Evolutionary conservation across 2,888 invertebrate genomes (phyloP), one percentile per base, ranked within the genome.

Genomic region (Globia sparganii): DNA sequence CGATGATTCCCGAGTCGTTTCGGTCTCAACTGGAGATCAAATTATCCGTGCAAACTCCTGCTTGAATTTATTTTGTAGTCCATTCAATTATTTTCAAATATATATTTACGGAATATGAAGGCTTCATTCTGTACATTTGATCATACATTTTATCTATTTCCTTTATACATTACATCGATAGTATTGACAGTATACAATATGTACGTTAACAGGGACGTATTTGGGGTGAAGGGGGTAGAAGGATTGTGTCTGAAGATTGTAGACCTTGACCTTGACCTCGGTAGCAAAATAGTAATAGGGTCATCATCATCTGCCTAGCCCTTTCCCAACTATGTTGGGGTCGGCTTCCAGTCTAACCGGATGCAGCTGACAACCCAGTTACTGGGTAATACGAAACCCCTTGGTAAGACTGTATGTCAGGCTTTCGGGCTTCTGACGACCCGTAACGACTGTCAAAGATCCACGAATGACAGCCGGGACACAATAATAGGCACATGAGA

Each of bases 101-200:
- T 34, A 40, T 34, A 15, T 53, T 58, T 49, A 81, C n/a, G n/a
- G 66, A 74, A 46, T 64, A 64, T 53, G 15, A 59, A 69, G 25
- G 40, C 49, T 83, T 59, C 18, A 61, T 83, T 69, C 84, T 81
- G 80, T 84, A 84, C 73, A 81, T 31, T 37, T 43, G 15, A 83
- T 6, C 58, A 78, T 69, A 69, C 21, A 61, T 75, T 80, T 64
- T 21, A 40, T 31, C 6, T 67, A 80, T 40, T 25, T 56, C 37
- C 49, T 84, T 80, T 84, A 80, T 81, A 82, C 40, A 81, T 66
- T 61, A 83, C 21, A 83, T 2, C 46, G 34, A 59, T 58, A 71
- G n/a, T 80, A 71, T 84, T 82, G 81, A 80, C 40, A 80, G 75
- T 82, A 82, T 82, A 85, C 71, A 75, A 46, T 72, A 75, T 72